Evolutionary conservation across 2,797 vertebrate species (phyloP).

Genomic region (Characodon lateralis): DNA sequence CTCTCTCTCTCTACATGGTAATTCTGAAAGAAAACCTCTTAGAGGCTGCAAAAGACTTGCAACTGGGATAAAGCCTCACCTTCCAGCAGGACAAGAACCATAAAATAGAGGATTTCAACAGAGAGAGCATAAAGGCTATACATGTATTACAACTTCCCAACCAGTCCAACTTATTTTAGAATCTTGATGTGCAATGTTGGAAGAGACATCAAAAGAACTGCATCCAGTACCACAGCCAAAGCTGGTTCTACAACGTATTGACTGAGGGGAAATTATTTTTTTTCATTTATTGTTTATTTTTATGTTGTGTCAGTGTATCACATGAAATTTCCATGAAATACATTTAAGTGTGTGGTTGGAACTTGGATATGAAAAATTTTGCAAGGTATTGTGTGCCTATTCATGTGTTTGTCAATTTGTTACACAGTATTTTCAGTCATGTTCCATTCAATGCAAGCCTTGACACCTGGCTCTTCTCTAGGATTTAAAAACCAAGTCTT

Average conservation of each 20-base stretch:
- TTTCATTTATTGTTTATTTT: not conserved
- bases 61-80: no score
- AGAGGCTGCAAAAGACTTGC: no score
- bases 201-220: not conserved
- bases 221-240: not conserved
- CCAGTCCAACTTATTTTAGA: no score
- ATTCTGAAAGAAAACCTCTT: no score
- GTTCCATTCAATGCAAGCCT: slow-evolving; percentile 9
- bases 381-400: not conserved
- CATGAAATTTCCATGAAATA: no score
- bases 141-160: no score
- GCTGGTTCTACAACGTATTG: not conserved
- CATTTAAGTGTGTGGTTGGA: no score
- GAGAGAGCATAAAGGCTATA: no score
- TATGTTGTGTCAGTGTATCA: not conserved
- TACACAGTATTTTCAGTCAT: not conserved
- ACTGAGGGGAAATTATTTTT: not conserved
- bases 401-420: not conserved
- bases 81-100: no score
- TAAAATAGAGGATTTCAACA: no score
- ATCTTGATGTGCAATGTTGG: no score
- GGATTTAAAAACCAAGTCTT: slow-evolving; percentile 22
- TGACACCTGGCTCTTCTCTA: slow-evolving; percentile 12
- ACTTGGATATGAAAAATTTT: not conserved
- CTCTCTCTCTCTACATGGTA: no score